These are phyloP conservation scores for Melieria crassipennis DNA, from an alignment of 2,888 invertebrate species.

Conservation along the genomic window DNA sequence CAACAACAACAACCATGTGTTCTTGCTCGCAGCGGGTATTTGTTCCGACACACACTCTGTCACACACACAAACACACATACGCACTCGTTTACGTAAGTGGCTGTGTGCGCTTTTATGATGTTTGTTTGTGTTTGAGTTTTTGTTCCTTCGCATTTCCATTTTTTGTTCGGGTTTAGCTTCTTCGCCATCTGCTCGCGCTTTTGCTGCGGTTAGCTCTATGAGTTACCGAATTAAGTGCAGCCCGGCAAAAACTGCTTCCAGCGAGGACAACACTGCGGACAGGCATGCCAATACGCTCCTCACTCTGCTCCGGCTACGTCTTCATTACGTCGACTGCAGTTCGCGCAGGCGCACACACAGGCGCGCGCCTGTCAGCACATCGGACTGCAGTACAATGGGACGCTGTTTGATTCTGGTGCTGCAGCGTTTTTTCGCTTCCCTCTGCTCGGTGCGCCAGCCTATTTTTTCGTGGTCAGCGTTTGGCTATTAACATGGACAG, in stretches of 20 bases:
- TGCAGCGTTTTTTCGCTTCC: constrained; percentile 3
- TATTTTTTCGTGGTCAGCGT: no score
- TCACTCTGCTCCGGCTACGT: not conserved
- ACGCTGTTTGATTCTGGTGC: not conserved
- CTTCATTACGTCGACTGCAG: constrained; percentile 3
- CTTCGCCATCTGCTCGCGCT: constrained; percentile 40
- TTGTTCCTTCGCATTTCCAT: constrained; percentile 13
- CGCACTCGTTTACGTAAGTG: not conserved
- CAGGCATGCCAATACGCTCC: constrained; percentile 5
- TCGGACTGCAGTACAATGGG: constrained; percentile 14
- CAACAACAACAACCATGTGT: not conserved
- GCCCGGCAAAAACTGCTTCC: not conserved
- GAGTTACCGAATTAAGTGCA: not conserved
- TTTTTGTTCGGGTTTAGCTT: constrained; percentile 47
- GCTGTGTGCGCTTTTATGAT: not conserved
- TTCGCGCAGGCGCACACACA: constrained; percentile 3
- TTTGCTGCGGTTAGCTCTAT: not conserved
- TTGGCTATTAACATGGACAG: no score
- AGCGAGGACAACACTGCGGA: constrained; percentile 7
- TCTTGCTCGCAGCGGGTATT: not conserved
- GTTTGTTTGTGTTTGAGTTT: constrained; percentile 12
- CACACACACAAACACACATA: constrained; percentile 3
- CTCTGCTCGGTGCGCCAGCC: not conserved
- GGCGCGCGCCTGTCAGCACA: constrained; percentile 4
- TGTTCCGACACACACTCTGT: constrained; percentile 27